These are phyloP conservation scores for Campoplex capitator DNA, from an alignment of 2,888 invertebrate species.

Conservation along the genomic window DNA sequence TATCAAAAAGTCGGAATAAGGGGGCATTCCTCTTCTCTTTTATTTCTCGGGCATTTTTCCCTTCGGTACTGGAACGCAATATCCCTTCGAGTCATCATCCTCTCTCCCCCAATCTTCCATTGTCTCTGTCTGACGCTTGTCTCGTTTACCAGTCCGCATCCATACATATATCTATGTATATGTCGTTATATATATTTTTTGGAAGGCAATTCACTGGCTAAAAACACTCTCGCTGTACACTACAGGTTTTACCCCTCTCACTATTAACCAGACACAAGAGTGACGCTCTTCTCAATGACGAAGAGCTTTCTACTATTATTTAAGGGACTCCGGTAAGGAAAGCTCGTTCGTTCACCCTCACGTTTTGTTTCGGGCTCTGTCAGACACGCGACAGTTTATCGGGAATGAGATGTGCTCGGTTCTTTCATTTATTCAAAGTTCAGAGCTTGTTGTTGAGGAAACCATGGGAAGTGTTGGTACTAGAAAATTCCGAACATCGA, in stretches of 20 bases:
- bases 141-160: constrained; percentile 44
- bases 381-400: constrained; percentile 21
- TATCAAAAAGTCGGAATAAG: constrained; percentile 44
- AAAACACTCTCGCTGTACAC: constrained; percentile 51
- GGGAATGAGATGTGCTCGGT: constrained; percentile 9
- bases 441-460: constrained; percentile 19
- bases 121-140: constrained; percentile 63
- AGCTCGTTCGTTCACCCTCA: constrained; percentile 58
- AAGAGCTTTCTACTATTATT: constrained; percentile 60
- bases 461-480: neutral
- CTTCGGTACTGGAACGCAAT: constrained; percentile 42
- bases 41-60: constrained; percentile 28
- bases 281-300: constrained; percentile 55
- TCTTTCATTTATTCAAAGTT: constrained; percentile 42
- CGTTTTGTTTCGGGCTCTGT: constrained; percentile 47
- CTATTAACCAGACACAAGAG: constrained; percentile 46
- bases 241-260: constrained; percentile 32
- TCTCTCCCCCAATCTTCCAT: constrained; percentile 33
- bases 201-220: constrained; percentile 50
- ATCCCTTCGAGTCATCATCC: constrained; percentile 46
- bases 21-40: constrained; percentile 36
- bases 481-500: too few relatives aligned
- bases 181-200: constrained; percentile 11
- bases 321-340: constrained; percentile 37
- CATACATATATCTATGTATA: constrained; percentile 5